These are phyloP conservation scores for Drosophila busckii DNA, from an alignment of 1,140 invertebrate genomes.

Conservation along the genomic window DNA sequence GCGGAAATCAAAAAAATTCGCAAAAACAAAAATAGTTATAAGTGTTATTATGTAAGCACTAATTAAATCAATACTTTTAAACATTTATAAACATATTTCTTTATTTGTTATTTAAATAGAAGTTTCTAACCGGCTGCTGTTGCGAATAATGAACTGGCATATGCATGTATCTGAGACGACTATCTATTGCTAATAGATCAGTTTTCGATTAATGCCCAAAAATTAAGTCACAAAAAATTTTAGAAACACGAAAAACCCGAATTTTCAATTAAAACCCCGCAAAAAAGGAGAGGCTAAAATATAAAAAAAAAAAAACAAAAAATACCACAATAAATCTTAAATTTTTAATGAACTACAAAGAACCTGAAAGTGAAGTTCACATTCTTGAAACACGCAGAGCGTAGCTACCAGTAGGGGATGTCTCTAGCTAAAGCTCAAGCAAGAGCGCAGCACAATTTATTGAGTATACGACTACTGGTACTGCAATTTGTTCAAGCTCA, in stretches of 20 bases:
- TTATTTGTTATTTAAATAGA: slow-evolving; percentile 36
- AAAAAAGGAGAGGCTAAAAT: slow-evolving; percentile 30
- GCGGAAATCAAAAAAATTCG: slow-evolving; percentile 54
- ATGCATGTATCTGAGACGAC: slow-evolving; percentile 16
- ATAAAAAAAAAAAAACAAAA: slow-evolving; percentile 27
- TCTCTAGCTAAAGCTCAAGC: slow-evolving; percentile 8
- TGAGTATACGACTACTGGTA: slow-evolving; percentile 52
- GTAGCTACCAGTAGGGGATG: slow-evolving; percentile 9
- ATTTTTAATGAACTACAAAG: slow-evolving; percentile 52
- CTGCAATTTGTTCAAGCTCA: slow-evolving; percentile 46
- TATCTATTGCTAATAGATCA: slow-evolving; percentile 59
- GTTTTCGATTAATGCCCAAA: slow-evolving; percentile 54
- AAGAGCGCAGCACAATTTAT: slow-evolving; percentile 41
- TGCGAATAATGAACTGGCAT: slow-evolving; percentile 22
- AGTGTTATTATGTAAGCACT: slow-evolving; percentile 53
- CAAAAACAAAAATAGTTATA: slow-evolving; percentile 19
- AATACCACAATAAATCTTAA: slow-evolving; percentile 49
- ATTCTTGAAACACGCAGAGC: slow-evolving; percentile 68
- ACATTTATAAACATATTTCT: slow-evolving; percentile 40
- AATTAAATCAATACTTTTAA: slow-evolving; percentile 63
- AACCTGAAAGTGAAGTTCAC: slow-evolving; percentile 67
- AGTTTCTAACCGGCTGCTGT: slow-evolving; percentile 20
- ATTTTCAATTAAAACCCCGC: slow-evolving; percentile 67
- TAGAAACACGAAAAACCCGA: slow-evolving; percentile 74
- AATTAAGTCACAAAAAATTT: slow-evolving; percentile 67